These are phyloP conservation scores for Porites lutea DNA, from an alignment of 64 coral and sea anemone genomes.

Conservation along the genomic window DNA sequence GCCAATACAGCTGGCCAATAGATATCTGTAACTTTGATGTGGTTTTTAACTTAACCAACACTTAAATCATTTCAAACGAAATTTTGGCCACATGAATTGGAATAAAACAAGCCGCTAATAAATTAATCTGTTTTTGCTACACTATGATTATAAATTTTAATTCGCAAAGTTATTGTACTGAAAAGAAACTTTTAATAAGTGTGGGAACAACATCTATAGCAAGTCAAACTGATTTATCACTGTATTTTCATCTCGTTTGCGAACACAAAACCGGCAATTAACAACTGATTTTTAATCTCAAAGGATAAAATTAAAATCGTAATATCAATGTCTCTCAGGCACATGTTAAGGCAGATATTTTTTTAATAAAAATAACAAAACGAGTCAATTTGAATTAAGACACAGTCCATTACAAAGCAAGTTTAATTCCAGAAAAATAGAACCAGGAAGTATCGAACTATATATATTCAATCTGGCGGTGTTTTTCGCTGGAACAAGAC, in stretches of 20 bases:
- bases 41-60: neutral
- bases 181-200: constrained; percentile 2
- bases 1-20: neutral
- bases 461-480: neutral
- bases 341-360: neutral
- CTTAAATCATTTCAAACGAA: constrained; percentile 15
- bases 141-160: constrained; percentile 9
- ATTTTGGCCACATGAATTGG: constrained; percentile 8
- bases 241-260: constrained; percentile 23
- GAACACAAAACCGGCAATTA: constrained; percentile 35
- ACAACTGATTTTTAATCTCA: constrained; percentile 35
- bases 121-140: neutral
- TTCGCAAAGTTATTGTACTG: constrained; percentile 24
- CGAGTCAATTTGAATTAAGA: constrained; percentile 17
- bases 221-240: neutral
- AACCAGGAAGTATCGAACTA: neutral
- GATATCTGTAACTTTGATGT: constrained; percentile 13
- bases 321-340: constrained; percentile 17
- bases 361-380: constrained; percentile 25
- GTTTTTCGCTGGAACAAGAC: neutral
- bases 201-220: neutral
- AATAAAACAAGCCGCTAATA: constrained; percentile 19
- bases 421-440: constrained; percentile 15
- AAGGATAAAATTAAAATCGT: constrained; percentile 7
- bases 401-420: neutral